These are phyloP conservation scores for Phalacrocorax pelagicus DNA, from an alignment of 2,113 vertebrate species.

Conservation along the genomic window DNA sequence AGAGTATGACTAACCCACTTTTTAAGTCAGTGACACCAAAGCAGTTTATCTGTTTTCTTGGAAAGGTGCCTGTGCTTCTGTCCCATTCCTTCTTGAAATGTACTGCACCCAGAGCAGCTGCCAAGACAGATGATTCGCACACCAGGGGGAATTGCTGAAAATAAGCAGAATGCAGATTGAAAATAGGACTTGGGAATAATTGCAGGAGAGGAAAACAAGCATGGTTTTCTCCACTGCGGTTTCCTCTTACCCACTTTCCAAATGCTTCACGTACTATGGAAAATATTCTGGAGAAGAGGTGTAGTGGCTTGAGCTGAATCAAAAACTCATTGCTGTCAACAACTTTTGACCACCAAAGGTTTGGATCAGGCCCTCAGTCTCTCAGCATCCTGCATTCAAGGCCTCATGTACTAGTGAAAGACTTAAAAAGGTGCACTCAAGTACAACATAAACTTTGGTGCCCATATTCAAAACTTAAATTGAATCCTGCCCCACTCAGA, in stretches of 20 bases:
- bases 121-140: neutral
- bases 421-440: neutral
- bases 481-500: neutral
- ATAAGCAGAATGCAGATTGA: conserved; percentile 11
- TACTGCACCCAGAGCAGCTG: neutral
- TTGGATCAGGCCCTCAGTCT: neutral
- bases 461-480: neutral
- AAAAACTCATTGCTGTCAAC: neutral
- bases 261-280: neutral
- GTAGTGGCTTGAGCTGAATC: neutral
- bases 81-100: conserved; percentile 33
- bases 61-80: conserved; percentile 42
- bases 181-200: neutral
- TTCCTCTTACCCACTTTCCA: neutral
- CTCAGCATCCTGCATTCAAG: neutral
- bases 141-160: conserved; percentile 7
- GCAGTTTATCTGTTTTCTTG: conserved; percentile 56
- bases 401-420: neutral
- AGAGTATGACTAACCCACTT: conserved; percentile 19
- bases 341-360: neutral
- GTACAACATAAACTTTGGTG: neutral
- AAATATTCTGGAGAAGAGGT: neutral
- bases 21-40: conserved; percentile 24
- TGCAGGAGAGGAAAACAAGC: neutral
- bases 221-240: neutral